Percentiles rank a stretch among this genome's conserved stretches.
These are phyloP conservation scores for Pogonognathellus flavescens DNA, from an alignment of 1,140 invertebrate genomes.

Conservation along the genomic window DNA sequence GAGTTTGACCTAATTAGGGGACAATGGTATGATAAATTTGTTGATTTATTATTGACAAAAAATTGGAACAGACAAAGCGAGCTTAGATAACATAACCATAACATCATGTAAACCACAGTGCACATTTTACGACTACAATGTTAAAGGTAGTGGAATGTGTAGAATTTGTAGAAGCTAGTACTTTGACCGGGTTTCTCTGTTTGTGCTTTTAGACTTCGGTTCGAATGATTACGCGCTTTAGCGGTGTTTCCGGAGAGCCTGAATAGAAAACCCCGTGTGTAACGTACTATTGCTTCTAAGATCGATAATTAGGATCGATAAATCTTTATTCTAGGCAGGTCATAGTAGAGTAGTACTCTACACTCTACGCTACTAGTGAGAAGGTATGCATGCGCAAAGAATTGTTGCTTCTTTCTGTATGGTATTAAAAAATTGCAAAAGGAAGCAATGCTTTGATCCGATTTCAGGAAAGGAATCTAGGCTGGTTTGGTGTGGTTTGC, in stretches of 20 bases:
- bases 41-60: no score
- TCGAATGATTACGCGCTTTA: slow-evolving; percentile 30
- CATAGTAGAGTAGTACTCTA: slow-evolving; percentile 2
- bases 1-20: no score
- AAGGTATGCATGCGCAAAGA: slow-evolving; percentile 51
- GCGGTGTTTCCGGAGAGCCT: not conserved
- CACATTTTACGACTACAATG: no score
- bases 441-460: slow-evolving; percentile 12
- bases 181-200: not conserved
- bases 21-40: no score
- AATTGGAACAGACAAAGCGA: no score
- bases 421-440: slow-evolving; percentile 35
- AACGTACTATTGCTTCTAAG: not conserved
- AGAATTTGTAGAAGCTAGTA: no score
- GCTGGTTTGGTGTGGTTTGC: slow-evolving; percentile 1
- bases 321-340: slow-evolving; percentile 20
- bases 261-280: not conserved
- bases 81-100: no score
- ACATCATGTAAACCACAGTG: no score
- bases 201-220: not conserved
- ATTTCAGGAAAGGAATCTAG: slow-evolving; percentile 12
- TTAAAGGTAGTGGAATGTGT: no score
- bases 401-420: slow-evolving; percentile 38
- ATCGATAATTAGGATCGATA: slow-evolving; percentile 40
- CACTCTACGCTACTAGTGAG: slow-evolving; percentile 3